These are phyloP conservation scores for Phodopus roborovskii DNA, from an alignment of 2,113 vertebrate species.

Conservation along the genomic window DNA sequence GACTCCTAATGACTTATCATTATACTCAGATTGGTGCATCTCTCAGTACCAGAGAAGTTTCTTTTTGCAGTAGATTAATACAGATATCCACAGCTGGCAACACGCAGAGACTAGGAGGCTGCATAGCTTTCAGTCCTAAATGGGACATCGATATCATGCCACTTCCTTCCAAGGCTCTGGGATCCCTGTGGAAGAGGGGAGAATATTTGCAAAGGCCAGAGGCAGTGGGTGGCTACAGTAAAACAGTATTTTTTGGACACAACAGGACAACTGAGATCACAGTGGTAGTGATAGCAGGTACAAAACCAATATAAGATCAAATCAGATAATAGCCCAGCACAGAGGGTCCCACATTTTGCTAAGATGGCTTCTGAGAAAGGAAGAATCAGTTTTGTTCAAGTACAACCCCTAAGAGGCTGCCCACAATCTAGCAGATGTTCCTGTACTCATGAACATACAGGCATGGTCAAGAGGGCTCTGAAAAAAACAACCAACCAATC, in stretches of 20 bases:
- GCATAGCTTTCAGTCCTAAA: neutral
- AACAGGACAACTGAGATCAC: neutral
- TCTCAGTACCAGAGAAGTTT: neutral
- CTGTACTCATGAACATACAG: neutral
- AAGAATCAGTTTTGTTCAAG: neutral
- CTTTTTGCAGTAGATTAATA: neutral
- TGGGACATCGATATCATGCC: neutral
- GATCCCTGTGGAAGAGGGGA: neutral
- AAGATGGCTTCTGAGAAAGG: neutral
- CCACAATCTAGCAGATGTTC: neutral
- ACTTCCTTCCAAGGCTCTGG: neutral
- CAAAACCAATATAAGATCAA: neutral
- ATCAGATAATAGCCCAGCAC: neutral
- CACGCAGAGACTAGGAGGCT: neutral
- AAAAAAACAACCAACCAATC: no score
- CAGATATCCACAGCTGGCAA: neutral
- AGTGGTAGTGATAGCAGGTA: neutral
- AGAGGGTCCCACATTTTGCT: neutral
- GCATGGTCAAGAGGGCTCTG: neutral
- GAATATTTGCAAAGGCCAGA: neutral
- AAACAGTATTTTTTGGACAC: neutral
- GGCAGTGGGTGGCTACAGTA: neutral
- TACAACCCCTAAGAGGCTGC: neutral
- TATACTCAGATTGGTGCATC: neutral
- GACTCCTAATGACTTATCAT: neutral